A percentile compares a stretch with the other conserved stretches of the same genome.
Conservation (phyloP, 2,797 vertebrate species). For the Trematomus bernacchii region DNA sequence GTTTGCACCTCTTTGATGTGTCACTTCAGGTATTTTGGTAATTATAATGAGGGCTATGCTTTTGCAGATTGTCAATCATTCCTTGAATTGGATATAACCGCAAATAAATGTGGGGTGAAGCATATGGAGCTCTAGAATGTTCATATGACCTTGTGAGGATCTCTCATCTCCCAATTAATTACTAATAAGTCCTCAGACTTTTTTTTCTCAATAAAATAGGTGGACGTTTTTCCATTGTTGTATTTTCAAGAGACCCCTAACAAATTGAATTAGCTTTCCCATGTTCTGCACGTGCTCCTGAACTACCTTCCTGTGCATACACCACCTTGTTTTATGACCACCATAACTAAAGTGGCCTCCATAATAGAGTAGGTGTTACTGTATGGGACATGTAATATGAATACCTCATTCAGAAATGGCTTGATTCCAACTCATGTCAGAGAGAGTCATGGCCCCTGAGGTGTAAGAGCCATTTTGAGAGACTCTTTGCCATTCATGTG, state of each 20-base stretch:
- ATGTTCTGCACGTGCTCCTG: constrained; percentile 2
- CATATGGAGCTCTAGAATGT: not conserved
- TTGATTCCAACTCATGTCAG: constrained; percentile 1
- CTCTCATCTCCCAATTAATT: not conserved
- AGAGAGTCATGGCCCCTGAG: constrained; percentile 5
- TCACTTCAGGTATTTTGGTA: constrained; percentile 26
- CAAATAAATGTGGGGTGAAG: not conserved
- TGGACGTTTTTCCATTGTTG: too few relatives aligned
- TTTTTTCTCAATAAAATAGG: not conserved
- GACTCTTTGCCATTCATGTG: constrained; percentile 25
- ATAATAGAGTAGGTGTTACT: constrained; percentile 22
- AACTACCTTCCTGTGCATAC: constrained; percentile 7
- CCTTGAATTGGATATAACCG: not conserved
- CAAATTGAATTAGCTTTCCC: constrained; percentile 10
- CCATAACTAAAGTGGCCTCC: constrained; percentile 16
- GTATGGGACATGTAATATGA: constrained; percentile 11
- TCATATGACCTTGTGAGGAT: not conserved
- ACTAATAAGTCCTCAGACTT: not conserved
- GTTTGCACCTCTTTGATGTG: constrained; percentile 18
- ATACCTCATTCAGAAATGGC: constrained; percentile 23
- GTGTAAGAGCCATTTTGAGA: constrained; percentile 10
- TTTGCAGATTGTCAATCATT: constrained; percentile 7
- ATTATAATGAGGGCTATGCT: constrained; percentile 16
- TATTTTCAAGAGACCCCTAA: not conserved
- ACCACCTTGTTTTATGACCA: constrained; percentile 17